Evolutionary conservation across 1,140 invertebrate genomes (phyloP).

Genomic region (Lepidurus couesii): DNA sequence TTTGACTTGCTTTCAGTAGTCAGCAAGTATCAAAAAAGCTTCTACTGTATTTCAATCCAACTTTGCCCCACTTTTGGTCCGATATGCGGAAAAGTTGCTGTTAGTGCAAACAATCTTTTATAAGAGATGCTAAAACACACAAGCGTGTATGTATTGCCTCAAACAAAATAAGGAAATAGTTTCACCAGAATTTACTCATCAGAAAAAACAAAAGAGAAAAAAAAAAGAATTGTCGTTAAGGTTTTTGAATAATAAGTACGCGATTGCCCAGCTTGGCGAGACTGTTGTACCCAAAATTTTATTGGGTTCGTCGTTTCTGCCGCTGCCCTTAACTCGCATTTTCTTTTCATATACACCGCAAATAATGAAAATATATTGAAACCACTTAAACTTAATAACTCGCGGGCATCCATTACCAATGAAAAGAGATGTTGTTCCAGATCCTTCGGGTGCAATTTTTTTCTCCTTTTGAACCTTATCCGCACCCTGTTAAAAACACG

Average conservation of each 20-base stretch:
- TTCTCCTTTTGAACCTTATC: background rate
- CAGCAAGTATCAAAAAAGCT: background rate
- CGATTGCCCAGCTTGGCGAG: background rate
- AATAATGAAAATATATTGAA: background rate
- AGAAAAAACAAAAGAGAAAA: background rate
- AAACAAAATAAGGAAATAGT: background rate
- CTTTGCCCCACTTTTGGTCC: background rate
- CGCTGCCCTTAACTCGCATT: slow-evolving; percentile 3
- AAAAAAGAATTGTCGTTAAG: background rate
- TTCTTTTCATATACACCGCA: background rate
- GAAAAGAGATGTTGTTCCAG: background rate
- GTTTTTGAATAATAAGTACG: slow-evolving; percentile 2
- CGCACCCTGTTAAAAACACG: slow-evolving; percentile 11
- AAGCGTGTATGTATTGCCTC: background rate
- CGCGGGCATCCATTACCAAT: background rate
- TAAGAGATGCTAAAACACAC: background rate
- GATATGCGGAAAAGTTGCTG: background rate
- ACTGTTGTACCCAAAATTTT: background rate
- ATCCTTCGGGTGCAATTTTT: background rate
- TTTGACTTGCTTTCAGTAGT: background rate
- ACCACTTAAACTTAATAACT: background rate
- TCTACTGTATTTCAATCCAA: background rate
- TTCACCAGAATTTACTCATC: background rate
- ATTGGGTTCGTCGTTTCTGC: background rate
- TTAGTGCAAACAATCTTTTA: background rate